Evolutionary conservation across 2,888 invertebrate species (phyloP).

Genomic region (Alcis repandata): DNA sequence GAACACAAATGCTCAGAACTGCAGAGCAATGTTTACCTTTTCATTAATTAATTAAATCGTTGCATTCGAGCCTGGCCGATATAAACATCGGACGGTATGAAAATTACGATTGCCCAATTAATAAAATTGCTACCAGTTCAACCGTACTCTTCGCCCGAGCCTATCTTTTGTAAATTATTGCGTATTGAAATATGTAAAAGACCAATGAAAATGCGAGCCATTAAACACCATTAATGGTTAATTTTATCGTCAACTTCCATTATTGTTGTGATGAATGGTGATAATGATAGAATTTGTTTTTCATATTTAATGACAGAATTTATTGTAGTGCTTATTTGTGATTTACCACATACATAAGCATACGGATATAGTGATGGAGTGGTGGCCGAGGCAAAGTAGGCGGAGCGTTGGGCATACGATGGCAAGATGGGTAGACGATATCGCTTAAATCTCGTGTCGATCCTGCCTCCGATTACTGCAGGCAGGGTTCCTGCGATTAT

Average conservation of each 20-base stretch:
- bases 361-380: no score
- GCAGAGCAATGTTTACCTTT: constrained; percentile 47
- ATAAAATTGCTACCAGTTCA: constrained; percentile 39
- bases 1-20: constrained; percentile 28
- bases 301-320: neutral
- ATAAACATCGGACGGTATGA: constrained; percentile 33
- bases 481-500: no score
- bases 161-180: constrained; percentile 40
- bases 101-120: constrained; percentile 42
- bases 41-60: constrained; percentile 58
- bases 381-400: no score
- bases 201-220: constrained; percentile 22
- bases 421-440: no score
- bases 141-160: constrained; percentile 10
- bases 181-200: constrained; percentile 38
- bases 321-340: neutral
- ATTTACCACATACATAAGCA: no score
- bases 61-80: constrained; percentile 33
- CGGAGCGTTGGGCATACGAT: no score
- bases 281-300: neutral
- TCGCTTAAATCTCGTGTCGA: no score
- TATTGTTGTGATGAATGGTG: constrained; percentile 9
- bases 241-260: constrained; percentile 33
- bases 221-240: constrained; percentile 29
- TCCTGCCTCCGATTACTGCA: no score